Evolutionary conservation across 2,888 invertebrate species (phyloP), one percentile per base, ranked within the genome.

Genomic region (Dioctria linearis): DNA sequence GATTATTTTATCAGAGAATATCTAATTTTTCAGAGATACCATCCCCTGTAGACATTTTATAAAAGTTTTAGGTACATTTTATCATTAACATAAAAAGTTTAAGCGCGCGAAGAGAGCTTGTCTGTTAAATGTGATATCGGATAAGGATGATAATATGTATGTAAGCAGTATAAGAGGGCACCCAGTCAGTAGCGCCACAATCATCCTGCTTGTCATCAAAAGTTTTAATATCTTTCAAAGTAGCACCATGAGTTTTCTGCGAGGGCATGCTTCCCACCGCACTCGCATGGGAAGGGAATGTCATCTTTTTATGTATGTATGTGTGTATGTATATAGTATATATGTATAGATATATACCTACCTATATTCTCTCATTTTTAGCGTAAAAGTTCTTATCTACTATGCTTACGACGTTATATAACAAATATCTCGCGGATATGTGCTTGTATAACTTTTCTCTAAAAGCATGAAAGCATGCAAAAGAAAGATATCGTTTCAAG

Each of bases 21-120:
- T 71, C 71, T 71, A 25, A 71, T 71, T 51, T 71, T 51, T 61
- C 59, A 42, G 6, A 59, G 25, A 61, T 42, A 59, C 43, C 61
- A 59, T 75, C 75, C 75, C 61, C 61, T 43, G 61, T 51, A 59
- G 57, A 59, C 61, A 25, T 75, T 75, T 43, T 75, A 42, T 61
- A 75, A 75, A 75, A 75, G 43, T 75, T 75, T 75, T 57, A 25
- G 25, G 25, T 25, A 75, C 61, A 75, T 75, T 75, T 75, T 75
- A 75, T 75, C 75, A 75, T 75, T 75, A 75, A 75, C 75, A 59
- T 75, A 75, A 75, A 75, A 75, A 75, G 75, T 75, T 75, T 75
- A 75, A 75, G 61, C 75, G 75, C 59, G 61, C 75, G 75, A 40
- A 61, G 61, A 75, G 59, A 61, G 57, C 57, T 57, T 75, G 75